Evolutionary conservation across 2,888 invertebrate genomes (phyloP).

Genomic region (Nysson spinosus): DNA sequence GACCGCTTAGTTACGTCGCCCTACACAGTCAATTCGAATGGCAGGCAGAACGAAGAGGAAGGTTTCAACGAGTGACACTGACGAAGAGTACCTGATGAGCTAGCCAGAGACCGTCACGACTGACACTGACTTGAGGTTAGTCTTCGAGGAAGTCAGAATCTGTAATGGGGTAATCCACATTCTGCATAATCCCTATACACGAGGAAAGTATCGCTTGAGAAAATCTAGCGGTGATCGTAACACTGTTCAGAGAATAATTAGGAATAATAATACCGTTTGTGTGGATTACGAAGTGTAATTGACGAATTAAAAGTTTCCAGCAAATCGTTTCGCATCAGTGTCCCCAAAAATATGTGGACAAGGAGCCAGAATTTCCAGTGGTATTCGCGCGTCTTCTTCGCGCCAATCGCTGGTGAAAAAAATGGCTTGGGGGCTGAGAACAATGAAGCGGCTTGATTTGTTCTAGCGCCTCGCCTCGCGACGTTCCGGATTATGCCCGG

Average conservation of each 20-base stretch:
- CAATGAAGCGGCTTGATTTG: slow-evolving; percentile 75
- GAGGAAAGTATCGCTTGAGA: background rate
- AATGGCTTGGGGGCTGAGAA: slow-evolving; percentile 61
- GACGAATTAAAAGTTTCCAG: too few relatives aligned
- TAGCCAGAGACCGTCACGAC: background rate
- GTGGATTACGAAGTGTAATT: too few relatives aligned
- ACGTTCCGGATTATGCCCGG: slow-evolving; percentile 75
- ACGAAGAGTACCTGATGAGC: slow-evolving; percentile 42
- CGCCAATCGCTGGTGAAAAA: slow-evolving; percentile 59
- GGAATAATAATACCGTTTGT: too few relatives aligned
- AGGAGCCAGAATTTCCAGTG: slow-evolving; percentile 15
- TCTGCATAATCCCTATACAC: background rate
- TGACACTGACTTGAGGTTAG: slow-evolving; percentile 10
- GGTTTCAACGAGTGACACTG: slow-evolving; percentile 43
- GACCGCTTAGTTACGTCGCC: slow-evolving; percentile 31
- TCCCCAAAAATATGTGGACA: slow-evolving; percentile 2
- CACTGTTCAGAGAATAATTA: too few relatives aligned
- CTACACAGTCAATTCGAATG: slow-evolving; percentile 20
- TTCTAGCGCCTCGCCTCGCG: slow-evolving; percentile 70
- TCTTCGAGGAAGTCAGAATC: slow-evolving; percentile 3
- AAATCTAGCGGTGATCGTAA: background rate
- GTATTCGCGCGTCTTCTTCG: slow-evolving; percentile 58
- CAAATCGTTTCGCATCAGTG: too few relatives aligned
- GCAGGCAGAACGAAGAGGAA: slow-evolving; percentile 19
- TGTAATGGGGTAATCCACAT: slow-evolving; percentile 11